A percentile compares a stretch with the other conserved stretches of the same genome.
phyloP scores from a whole-genome alignment of 2,888 invertebrate species.

The Bombylius discolor region DNA sequence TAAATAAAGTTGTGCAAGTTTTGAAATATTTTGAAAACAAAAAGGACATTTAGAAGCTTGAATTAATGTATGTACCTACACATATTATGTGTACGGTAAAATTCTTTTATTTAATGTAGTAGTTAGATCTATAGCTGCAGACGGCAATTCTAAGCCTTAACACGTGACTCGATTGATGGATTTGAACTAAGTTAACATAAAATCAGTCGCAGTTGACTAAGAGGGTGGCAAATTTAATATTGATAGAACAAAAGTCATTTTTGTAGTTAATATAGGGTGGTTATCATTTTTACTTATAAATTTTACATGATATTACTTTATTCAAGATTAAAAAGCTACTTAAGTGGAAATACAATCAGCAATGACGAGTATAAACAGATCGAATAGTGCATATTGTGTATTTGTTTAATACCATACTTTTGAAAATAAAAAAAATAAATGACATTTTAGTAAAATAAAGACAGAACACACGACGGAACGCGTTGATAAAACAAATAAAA shows the following conservation, averaged over 20 bases:
- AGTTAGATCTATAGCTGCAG: not conserved
- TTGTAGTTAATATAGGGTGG: no score
- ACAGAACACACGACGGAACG: conserved; percentile 4
- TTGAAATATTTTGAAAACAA: not conserved
- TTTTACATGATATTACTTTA: not conserved
- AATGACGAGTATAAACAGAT: not conserved
- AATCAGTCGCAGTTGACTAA: not conserved
- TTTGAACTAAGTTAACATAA: conserved; percentile 4
- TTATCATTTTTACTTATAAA: no score
- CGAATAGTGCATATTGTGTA: not conserved
- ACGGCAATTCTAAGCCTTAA: conserved; percentile 9
- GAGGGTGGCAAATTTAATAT: no score
- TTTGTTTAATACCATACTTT: no score
- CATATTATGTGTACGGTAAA: not conserved
- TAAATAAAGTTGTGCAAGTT: no score
- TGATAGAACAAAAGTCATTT: no score
- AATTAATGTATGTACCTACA: no score
- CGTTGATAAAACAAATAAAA: conserved; percentile 8
- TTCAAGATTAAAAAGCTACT: not conserved
- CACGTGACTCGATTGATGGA: conserved; percentile 15
- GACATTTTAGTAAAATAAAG: not conserved
- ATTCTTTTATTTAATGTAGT: no score
- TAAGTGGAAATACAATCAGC: not conserved
- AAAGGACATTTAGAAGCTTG: not conserved
- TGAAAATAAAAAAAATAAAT: not conserved